phyloP scores from a whole-genome alignment of 2,797 vertebrate species.

The Scarus forsteni region DNA sequence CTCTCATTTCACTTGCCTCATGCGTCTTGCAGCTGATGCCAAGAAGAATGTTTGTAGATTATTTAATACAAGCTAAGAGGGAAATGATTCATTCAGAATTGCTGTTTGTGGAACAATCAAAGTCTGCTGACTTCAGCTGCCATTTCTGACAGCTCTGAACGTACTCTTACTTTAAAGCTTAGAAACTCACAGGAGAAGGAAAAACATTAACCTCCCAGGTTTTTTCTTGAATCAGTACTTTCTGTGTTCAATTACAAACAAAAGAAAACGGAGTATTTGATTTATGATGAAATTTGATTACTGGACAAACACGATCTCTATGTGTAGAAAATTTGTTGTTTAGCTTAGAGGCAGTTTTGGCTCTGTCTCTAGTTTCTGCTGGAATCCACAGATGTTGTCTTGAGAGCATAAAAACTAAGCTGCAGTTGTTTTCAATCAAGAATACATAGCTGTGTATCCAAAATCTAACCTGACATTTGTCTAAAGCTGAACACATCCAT shows the following conservation, averaged over 20 bases:
- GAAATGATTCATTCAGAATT: conserved; percentile 83
- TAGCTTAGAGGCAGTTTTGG: conserved; percentile 14
- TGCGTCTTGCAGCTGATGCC: conserved; percentile 73
- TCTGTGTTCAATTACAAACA: conserved; percentile 1
- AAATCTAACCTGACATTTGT: conserved; percentile 16
- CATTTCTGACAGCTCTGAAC: conserved; percentile 10
- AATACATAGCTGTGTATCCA: conserved; percentile 11
- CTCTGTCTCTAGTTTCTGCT: background rate
- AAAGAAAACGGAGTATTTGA: background rate
- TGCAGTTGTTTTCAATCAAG: conserved; percentile 20
- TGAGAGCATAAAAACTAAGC: conserved; percentile 16
- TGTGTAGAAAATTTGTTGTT: background rate
- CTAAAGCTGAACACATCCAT: background rate
- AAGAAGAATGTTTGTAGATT: conserved; percentile 78
- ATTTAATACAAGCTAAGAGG: conserved; percentile 84
- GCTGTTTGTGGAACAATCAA: conserved; percentile 61
- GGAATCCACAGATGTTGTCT: conserved; percentile 25
- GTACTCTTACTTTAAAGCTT: conserved; percentile 8
- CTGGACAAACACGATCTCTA: background rate
- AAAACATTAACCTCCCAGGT: background rate
- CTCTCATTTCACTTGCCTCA: conserved; percentile 57
- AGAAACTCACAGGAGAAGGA: background rate
- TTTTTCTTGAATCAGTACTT: background rate
- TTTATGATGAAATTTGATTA: conserved; percentile 6
- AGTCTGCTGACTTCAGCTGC: conserved; percentile 37